These are phyloP conservation scores for Himalopsyche anomala DNA, from an alignment of 2,888 invertebrate genomes.

Conservation along the genomic window DNA sequence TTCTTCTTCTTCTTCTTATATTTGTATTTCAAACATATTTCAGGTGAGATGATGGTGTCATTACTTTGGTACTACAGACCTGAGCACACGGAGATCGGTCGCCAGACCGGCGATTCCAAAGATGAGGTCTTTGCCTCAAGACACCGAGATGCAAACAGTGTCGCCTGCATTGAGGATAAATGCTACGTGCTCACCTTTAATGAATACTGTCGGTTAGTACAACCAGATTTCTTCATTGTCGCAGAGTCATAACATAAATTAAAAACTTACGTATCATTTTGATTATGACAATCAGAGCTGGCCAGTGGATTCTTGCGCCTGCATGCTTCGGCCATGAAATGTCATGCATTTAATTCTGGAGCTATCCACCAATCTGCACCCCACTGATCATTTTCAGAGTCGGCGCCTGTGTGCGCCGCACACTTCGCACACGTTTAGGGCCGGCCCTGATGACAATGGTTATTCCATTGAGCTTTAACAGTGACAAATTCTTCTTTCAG, in stretches of 20 bases:
- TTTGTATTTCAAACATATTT: constrained; percentile 54
- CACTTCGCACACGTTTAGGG: too few species aligned
- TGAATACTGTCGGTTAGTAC: constrained; percentile 95
- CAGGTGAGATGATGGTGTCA: constrained; percentile 98
- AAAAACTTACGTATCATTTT: neutral
- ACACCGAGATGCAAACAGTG: constrained; percentile 96
- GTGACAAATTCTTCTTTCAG: too few species aligned
- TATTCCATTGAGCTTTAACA: too few species aligned
- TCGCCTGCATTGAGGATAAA: constrained; percentile 98
- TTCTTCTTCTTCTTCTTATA: too few species aligned
- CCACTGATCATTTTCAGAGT: too few species aligned
- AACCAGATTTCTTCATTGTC: constrained; percentile 52
- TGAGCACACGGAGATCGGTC: constrained; percentile 95
- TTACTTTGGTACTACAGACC: constrained; percentile 98
- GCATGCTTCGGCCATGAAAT: too few species aligned
- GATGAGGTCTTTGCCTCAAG: constrained; percentile 97
- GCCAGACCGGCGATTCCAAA: constrained; percentile 86
- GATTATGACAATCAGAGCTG: neutral
- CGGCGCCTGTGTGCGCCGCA: too few species aligned
- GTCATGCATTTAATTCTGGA: too few species aligned
- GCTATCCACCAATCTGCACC: too few species aligned
- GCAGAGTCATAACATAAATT: neutral
- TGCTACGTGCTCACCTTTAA: constrained; percentile 97
- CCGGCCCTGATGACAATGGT: too few species aligned
- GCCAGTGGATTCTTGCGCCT: too few species aligned